Evolutionary conservation across 2,113 vertebrate species (phyloP).

Genomic region (Aramus guarauna): DNA sequence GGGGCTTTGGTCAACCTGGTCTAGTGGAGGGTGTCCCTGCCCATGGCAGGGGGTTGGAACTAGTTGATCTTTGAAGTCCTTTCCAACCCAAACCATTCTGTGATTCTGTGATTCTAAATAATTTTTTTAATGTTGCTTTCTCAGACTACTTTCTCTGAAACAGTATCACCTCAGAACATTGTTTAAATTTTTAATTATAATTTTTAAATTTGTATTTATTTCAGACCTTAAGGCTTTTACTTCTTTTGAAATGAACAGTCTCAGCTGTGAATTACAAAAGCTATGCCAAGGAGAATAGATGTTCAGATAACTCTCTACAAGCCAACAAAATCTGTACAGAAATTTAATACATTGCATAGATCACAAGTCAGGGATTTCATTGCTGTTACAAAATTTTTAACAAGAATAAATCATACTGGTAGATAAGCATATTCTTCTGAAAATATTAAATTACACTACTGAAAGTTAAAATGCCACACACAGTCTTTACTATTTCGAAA

Average conservation of each 20-base stretch:
- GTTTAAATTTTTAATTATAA: neutral
- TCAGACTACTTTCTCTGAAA: neutral
- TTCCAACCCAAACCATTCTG: too few relatives aligned
- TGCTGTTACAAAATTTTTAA: neutral
- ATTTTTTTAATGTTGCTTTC: neutral
- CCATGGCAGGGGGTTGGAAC: too few relatives aligned
- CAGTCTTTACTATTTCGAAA: neutral
- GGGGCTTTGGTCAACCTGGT: too few relatives aligned
- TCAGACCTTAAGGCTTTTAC: neutral
- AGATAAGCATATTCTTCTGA: neutral
- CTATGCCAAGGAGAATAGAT: neutral
- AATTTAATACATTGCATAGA: neutral
- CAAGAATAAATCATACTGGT: neutral
- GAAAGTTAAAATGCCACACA: neutral
- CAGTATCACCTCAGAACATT: neutral
- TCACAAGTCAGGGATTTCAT: neutral
- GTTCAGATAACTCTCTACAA: neutral
- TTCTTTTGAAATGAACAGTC: neutral
- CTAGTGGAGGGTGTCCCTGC: too few relatives aligned
- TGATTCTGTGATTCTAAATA: neutral
- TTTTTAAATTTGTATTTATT: neutral
- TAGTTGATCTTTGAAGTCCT: too few relatives aligned
- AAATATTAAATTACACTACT: neutral
- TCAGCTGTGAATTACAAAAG: neutral
- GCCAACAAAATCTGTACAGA: neutral